These are phyloP conservation scores for Callochromis pleurospilus DNA, from an alignment of 2,113 vertebrate species.

Conservation along the genomic window DNA sequence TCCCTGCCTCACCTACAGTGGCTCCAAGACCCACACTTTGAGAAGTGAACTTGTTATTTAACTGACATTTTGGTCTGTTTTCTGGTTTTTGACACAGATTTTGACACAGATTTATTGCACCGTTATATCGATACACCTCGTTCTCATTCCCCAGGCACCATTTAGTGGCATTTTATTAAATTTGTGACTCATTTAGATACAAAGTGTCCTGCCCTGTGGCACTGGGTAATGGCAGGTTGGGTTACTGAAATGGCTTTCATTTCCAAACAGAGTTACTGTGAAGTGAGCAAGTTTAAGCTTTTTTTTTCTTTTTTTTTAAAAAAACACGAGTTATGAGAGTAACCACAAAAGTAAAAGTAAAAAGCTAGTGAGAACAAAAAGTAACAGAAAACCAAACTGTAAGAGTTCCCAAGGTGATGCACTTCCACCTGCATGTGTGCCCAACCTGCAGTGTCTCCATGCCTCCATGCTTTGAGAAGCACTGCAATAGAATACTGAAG, in stretches of 20 bases:
- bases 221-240: not conserved
- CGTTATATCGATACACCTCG: not conserved
- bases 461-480: not conserved
- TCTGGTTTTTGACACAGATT: not conserved
- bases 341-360: not conserved
- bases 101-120: not conserved
- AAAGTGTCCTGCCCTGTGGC: not conserved
- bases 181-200: not conserved
- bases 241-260: not conserved
- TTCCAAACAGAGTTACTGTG: not conserved
- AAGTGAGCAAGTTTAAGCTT: not conserved
- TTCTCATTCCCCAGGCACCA: not conserved
- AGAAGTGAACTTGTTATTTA: not conserved
- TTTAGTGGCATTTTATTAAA: not conserved
- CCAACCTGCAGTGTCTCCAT: not conserved
- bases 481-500: not conserved
- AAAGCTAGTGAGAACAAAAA: not conserved
- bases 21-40: not conserved
- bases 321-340: not conserved
- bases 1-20: not conserved
- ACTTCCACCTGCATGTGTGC: not conserved
- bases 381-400: not conserved
- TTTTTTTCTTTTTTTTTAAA: not conserved
- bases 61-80: not conserved
- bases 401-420: not conserved